A percentile compares a stretch with the other conserved stretches of the same genome.
Evolutionary conservation across 37 sponge, comb jelly and placozoan genomes (phyloP).

Genomic region (Hexactinellida sp.): DNA sequence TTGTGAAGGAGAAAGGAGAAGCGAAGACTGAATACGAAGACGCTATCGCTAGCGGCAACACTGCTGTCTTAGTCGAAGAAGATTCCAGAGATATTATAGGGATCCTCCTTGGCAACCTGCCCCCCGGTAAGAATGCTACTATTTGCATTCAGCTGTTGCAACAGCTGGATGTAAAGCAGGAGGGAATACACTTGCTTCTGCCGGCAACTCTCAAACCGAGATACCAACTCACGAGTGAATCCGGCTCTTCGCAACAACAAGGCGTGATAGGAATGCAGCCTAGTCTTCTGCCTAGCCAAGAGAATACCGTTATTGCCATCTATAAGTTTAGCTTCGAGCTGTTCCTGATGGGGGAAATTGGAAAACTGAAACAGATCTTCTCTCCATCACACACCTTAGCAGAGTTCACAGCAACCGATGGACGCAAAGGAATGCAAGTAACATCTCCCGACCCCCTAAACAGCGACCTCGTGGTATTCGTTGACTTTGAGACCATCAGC

Average conservation of each 20-base stretch:
- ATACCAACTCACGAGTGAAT: constrained; percentile 18
- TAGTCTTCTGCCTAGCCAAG: background rate
- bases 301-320: constrained; percentile 19
- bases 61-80: constrained; percentile 57
- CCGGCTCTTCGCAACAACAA: background rate
- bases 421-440: background rate
- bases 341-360: background rate
- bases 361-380: background rate
- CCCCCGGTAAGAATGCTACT: constrained; percentile 39
- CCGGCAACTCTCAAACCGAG: constrained; percentile 30
- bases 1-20: constrained; percentile 51
- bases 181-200: constrained; percentile 32
- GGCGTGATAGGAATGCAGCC: background rate
- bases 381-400: background rate
- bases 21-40: constrained; percentile 51
- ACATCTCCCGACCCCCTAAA: constrained; percentile 1
- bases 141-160: constrained; percentile 40
- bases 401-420: background rate
- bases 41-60: constrained; percentile 46
- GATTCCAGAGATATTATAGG: constrained; percentile 58
- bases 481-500: background rate
- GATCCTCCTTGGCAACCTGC: constrained; percentile 56
- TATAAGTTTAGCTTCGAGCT: constrained; percentile 9
- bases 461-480: background rate
- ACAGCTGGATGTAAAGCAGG: constrained; percentile 35